A percentile compares a stretch with the other conserved stretches of the same genome.
These are phyloP conservation scores for Drosophila maculinotata DNA, from an alignment of 2,888 invertebrate genomes.

Conservation along the genomic window DNA sequence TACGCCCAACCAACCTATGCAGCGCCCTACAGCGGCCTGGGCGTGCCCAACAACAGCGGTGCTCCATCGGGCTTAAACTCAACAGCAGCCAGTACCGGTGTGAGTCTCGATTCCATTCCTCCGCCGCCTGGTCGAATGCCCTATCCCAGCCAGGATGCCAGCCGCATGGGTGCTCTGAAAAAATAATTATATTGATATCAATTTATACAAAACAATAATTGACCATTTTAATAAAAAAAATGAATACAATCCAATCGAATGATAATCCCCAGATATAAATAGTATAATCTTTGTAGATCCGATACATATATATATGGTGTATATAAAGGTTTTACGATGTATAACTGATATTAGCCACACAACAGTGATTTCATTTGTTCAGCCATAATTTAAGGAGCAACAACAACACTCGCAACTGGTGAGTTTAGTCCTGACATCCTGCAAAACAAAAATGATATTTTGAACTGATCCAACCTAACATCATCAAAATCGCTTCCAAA, in stretches of 20 bases:
- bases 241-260: background rate
- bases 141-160: slow-evolving; percentile 99
- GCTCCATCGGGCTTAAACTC: slow-evolving; percentile 31
- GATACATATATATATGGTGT: too few relatives aligned
- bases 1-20: slow-evolving; percentile 84
- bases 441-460: too few relatives aligned
- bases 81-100: slow-evolving; percentile 38
- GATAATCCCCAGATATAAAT: too few relatives aligned
- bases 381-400: too few relatives aligned
- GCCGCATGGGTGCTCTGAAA: slow-evolving; percentile 91
- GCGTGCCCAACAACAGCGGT: slow-evolving; percentile 83
- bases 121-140: slow-evolving; percentile 88
- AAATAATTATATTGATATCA: slow-evolving; percentile 64
- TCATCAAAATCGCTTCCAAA: too few relatives aligned
- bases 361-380: too few relatives aligned
- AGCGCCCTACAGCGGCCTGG: slow-evolving; percentile 83
- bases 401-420: too few relatives aligned
- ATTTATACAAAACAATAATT: background rate
- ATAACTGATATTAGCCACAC: too few relatives aligned
- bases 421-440: too few relatives aligned
- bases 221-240: slow-evolving; percentile 17
- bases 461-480: too few relatives aligned
- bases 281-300: too few relatives aligned
- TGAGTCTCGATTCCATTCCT: slow-evolving; percentile 79
- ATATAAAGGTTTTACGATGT: too few relatives aligned